A percentile compares a stretch with the other conserved stretches of the same genome.
These are phyloP conservation scores for Alethe diademata DNA, from an alignment of 2,113 vertebrate species.

Conservation along the genomic window DNA sequence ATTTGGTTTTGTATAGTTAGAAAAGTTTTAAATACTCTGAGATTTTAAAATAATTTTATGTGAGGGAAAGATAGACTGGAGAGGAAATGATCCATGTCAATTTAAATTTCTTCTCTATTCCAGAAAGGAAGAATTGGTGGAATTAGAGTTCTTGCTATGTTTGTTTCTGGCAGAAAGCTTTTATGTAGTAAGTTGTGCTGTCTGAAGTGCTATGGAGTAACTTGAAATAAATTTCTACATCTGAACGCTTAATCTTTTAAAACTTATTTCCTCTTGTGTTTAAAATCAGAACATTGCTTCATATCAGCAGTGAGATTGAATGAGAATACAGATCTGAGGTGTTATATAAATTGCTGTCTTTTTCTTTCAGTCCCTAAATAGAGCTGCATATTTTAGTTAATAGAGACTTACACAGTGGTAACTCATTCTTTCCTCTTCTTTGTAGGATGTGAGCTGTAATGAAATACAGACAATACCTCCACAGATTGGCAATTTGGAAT, in stretches of 20 bases:
- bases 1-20: neutral
- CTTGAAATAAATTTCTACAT: neutral
- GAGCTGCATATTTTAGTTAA: neutral
- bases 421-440: slow-evolving; percentile 6
- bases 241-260: neutral
- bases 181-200: neutral
- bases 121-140: neutral
- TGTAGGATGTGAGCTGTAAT: slow-evolving; percentile 96
- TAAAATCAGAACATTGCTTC: neutral
- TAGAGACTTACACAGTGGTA: neutral
- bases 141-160: neutral
- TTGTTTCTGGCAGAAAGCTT: neutral
- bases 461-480: slow-evolving; percentile 93
- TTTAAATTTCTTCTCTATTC: neutral
- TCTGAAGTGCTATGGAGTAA: neutral
- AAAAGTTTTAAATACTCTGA: neutral
- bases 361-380: neutral
- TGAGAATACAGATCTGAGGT: neutral
- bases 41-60: neutral
- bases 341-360: neutral
- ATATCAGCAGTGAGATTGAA: neutral
- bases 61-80: neutral
- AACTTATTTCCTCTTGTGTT: neutral
- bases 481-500: slow-evolving; percentile 89
- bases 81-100: neutral